Evolutionary conservation across 2,888 invertebrate genomes (phyloP), one percentile per base, ranked within the genome.

Genomic region (Podotricha telesiphe): DNA sequence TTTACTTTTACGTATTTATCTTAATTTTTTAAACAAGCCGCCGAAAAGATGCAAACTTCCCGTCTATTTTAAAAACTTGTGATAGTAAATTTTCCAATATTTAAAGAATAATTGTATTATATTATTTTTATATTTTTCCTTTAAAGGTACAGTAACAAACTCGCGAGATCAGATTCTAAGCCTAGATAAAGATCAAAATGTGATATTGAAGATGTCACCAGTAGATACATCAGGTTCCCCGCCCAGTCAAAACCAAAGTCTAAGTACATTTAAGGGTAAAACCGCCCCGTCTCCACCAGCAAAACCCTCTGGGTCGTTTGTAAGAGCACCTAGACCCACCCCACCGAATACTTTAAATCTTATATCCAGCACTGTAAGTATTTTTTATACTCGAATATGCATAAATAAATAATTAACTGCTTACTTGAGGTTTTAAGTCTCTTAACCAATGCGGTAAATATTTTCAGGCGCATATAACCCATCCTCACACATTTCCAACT

Each of bases 301-400:
- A 53, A 87, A 94, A 83, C 87, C 92, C 64, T 84, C 80, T 78
- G 85, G 93, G 77, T 79, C 90, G 71, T 88, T 94, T 82, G 87
- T 95, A 78, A 87, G 94, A 84, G 95, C 95, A 63, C 95, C 95
- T 28, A 92, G 96, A 80, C 97, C 97, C 1, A 96, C 96, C 77
- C 96, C 97, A 79, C 97, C 97, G 63, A 97, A 96, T 85, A 97
- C 97, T 47, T 88, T 97, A 73, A 97, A 96, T 88, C 94, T 97
- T 78, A 94, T 95, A 80, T 94, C 94, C 73, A 94, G 94, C 79
- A 93, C 93, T 67, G 93, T 93, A 86, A 91, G 93, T 87, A 74
- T 51, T 42, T 47, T 34, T 51, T 34, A 28, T 63, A 8, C 8
- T 37, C 8, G 37, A 7, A 22, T 8, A 11, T 17, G 17, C 34